Percentiles rank a stretch among this genome's conserved stretches.
These are phyloP conservation scores for Drosophila sp. DNA, from an alignment of 1,140 invertebrate genomes.

Conservation along the genomic window DNA sequence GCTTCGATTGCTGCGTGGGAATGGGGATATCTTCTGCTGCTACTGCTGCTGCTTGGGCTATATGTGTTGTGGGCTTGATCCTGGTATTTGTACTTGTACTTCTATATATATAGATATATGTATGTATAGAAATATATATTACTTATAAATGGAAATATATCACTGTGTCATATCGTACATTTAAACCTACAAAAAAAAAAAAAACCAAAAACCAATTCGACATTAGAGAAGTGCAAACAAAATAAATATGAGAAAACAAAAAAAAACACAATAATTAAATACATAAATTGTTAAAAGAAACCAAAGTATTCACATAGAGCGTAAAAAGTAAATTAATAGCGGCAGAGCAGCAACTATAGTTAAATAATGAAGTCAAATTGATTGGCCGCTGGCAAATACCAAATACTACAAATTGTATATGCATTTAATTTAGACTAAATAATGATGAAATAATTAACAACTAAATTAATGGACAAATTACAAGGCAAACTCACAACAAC, in stretches of 20 bases:
- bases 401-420: conserved; percentile 76
- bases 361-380: conserved; percentile 34
- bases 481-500: conserved; percentile 5
- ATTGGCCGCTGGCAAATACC: conserved; percentile 56
- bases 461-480: conserved; percentile 30
- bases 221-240: conserved; percentile 9
- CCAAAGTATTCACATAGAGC: conserved; percentile 57
- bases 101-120: conserved; percentile 38
- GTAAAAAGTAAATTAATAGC: conserved; percentile 66
- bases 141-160: conserved; percentile 71
- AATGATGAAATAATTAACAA: conserved; percentile 46
- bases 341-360: conserved; percentile 69
- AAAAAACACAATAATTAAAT: conserved; percentile 19
- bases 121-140: conserved; percentile 44
- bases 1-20: conserved; percentile 29
- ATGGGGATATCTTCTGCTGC: conserved; percentile 6
- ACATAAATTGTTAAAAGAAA: conserved; percentile 51
- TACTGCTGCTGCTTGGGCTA: conserved; percentile 27
- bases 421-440: conserved; percentile 74
- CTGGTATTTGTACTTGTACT: conserved; percentile 68
- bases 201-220: conserved; percentile 47
- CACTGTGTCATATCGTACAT: conserved; percentile 82
- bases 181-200: conserved; percentile 49
- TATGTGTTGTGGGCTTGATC: conserved; percentile 45
- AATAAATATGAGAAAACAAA: neutral